Evolutionary conservation across 2,113 vertebrate genomes (phyloP).

Genomic region (Strix uralensis): DNA sequence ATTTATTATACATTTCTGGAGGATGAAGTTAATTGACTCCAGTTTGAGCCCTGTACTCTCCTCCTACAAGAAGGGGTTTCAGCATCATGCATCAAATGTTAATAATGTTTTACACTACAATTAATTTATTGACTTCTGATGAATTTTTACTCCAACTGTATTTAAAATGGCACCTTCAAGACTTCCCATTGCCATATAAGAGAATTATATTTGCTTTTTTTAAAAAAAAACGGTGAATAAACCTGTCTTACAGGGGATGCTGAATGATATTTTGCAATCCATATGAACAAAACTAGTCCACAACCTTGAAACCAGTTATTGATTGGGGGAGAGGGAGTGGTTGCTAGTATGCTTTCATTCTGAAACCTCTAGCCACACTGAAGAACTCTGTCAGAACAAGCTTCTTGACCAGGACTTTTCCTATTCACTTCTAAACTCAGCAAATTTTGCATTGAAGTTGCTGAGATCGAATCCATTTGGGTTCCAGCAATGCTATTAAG

Average conservation of each 20-base stretch:
- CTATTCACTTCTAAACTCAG: neutral
- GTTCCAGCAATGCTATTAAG: neutral
- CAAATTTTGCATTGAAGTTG: neutral
- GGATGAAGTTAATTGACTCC: neutral
- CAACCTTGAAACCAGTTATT: neutral
- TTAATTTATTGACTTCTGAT: neutral
- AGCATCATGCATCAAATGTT: neutral
- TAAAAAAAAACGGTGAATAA: neutral
- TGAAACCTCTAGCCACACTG: neutral
- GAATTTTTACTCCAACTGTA: neutral
- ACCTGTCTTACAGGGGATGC: neutral
- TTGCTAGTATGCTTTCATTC: neutral
- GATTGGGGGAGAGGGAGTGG: accelerated
- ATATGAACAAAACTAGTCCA: neutral
- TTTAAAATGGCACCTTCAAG: neutral
- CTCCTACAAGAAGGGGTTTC: neutral
- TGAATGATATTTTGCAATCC: neutral
- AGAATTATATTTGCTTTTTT: neutral
- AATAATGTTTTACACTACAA: neutral
- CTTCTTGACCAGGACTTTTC: neutral
- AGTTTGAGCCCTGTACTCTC: neutral
- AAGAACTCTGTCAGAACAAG: neutral
- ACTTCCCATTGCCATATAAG: neutral
- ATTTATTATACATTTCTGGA: neutral
- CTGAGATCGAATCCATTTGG: neutral